phyloP scores from a whole-genome alignment of 35 echinoderm and acorn worm genomes.

The Apostichopus californicus region DNA sequence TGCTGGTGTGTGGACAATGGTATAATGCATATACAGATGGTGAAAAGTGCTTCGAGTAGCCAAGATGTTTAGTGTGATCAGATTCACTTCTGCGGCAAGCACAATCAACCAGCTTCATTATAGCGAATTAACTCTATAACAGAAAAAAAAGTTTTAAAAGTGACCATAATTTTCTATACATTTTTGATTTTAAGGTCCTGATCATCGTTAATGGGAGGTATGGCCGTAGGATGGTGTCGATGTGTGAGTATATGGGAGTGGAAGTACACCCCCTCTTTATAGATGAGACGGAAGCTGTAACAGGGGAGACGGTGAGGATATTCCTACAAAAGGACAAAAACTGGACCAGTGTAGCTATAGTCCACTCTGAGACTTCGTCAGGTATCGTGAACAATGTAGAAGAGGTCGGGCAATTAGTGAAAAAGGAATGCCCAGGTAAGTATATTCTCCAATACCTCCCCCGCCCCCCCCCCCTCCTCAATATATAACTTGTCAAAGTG shows the following conservation, averaged over 20 bases:
- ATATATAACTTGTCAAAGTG: too few relatives aligned
- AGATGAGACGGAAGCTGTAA: conserved; percentile 56
- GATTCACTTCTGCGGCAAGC: too few relatives aligned
- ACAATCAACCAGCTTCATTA: too few relatives aligned
- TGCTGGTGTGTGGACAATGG: too few relatives aligned
- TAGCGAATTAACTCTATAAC: too few relatives aligned
- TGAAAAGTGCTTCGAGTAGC: too few relatives aligned
- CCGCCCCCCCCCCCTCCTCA: too few relatives aligned
- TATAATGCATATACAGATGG: too few relatives aligned
- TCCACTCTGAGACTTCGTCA: conserved; percentile 88
- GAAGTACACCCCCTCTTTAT: conserved; percentile 52
- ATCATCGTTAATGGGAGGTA: conserved; percentile 85
- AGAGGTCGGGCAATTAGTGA: conserved; percentile 77
- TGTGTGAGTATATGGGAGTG: conserved; percentile 51
- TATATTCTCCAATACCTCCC: neutral
- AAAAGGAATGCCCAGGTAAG: conserved; percentile 73
- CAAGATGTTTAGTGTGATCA: too few relatives aligned
- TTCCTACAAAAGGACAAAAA: conserved; percentile 45
- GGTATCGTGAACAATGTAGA: conserved; percentile 74
- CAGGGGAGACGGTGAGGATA: conserved; percentile 55
- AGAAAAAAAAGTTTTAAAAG: neutral
- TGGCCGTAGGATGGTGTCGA: conserved; percentile 65
- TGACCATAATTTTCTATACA: neutral
- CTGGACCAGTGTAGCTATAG: conserved; percentile 82
- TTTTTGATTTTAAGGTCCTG: conserved; percentile 59